A percentile compares a stretch with the other conserved stretches of the same genome.
Conservation (phyloP, 64 coral and sea anemone genomes). For the Pachyseris speciosa region DNA sequence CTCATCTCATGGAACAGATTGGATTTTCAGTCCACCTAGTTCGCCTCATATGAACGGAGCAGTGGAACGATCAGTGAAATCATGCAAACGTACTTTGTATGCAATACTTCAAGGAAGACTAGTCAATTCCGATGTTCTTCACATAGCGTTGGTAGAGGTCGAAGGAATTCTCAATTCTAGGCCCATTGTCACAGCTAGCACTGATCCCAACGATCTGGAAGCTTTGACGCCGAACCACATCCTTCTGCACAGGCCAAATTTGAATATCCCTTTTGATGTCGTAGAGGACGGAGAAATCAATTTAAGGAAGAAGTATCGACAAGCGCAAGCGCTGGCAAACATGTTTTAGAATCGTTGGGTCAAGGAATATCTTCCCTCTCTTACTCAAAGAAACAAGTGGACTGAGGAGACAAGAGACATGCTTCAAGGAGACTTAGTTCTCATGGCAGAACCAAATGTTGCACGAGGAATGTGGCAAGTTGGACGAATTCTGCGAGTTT, state of each 20-base stretch:
- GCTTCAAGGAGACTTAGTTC: background rate
- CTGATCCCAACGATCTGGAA: background rate
- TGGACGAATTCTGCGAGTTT: too few relatives aligned
- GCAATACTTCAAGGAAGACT: background rate
- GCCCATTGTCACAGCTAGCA: background rate
- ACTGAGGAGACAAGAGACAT: background rate
- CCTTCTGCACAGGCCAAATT: background rate
- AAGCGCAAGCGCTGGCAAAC: background rate
- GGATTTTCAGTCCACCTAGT: constrained; percentile 1
- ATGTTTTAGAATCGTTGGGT: constrained; percentile 25
- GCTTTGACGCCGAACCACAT: background rate
- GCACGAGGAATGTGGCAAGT: too few relatives aligned
- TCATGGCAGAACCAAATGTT: too few relatives aligned
- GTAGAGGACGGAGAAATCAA: background rate
- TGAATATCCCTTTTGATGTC: background rate
- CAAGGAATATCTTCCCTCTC: too few relatives aligned
- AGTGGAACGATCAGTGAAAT: background rate
- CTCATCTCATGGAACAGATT: background rate
- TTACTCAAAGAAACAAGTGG: constrained; percentile 29
- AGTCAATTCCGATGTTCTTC: background rate
- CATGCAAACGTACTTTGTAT: constrained; percentile 6
- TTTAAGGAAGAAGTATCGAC: background rate
- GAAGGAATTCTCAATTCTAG: constrained; percentile 16
- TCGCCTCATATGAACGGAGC: constrained; percentile 23
- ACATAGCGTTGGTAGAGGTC: background rate